Conservation (phyloP, 2,888 invertebrate genomes). For the Lycocerus yunnanus region DNA sequence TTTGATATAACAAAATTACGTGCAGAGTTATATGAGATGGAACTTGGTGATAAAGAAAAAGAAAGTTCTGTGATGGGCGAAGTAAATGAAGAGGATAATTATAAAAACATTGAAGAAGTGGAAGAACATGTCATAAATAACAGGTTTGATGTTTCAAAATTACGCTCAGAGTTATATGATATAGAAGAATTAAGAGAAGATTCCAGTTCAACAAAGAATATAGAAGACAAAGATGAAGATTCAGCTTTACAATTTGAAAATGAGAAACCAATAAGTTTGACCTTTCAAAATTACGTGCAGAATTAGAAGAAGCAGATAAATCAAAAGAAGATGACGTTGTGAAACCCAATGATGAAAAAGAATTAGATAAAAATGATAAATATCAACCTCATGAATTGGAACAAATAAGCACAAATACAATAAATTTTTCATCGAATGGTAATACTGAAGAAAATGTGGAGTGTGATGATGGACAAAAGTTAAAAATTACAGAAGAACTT, state of each 20-base stretch:
- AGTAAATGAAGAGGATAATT: too few relatives aligned
- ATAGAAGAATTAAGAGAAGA: not conserved
- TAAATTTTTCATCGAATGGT: not conserved
- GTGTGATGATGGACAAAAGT: too few relatives aligned
- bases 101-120: not conserved
- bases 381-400: not conserved
- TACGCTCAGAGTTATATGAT: not conserved
- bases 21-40: not conserved
- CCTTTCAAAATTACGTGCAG: too few relatives aligned
- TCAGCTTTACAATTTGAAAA: not conserved
- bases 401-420: not conserved
- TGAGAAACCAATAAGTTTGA: not conserved
- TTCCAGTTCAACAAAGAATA: not conserved
- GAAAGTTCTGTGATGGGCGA: too few relatives aligned
- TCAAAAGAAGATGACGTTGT: not conserved
- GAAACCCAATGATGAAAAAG: not conserved
- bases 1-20: not conserved
- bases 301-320: not conserved
- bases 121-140: not conserved
- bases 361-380: not conserved
- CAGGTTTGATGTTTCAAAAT: not conserved
- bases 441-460: not conserved
- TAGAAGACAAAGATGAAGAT: constrained; percentile 23
- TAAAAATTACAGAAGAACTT: too few relatives aligned
- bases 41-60: too few relatives aligned